Evolutionary conservation across 2,797 vertebrate genomes (phyloP), one percentile per base, ranked within the genome.

Genomic region (Coccyzus lansbergi): DNA sequence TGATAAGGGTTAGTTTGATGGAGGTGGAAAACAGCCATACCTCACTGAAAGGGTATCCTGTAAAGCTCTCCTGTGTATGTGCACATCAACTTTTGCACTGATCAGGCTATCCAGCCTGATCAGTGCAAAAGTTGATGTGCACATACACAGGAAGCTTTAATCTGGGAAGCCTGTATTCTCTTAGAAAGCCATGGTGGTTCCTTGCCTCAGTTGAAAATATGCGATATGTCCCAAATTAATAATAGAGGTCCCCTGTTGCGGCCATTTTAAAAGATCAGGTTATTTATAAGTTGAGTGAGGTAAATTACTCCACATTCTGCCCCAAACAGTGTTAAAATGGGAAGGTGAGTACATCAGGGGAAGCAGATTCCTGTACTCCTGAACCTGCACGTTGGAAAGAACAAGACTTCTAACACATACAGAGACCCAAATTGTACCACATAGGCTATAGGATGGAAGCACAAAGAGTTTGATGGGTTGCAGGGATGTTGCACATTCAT

Each of bases 401-500:
- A 49, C 4, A 33, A 72, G 7, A 10, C 49, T 18, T 51, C 31
- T 84, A 55, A 29, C 5, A 10, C 46, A 58, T 4, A 29, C 5
- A 52, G n/a, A 76, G 19, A 53, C 16, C 2, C 31, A 38, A 81
- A 52, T 48, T 85, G 16, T 51, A 68, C 26, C n/a, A 7, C 9
- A 33, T 7, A 55, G 5, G 19, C 55, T 58, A 10, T 3, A 48
- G 58, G n/a, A 62, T 58, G 68, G 44, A 92, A 7, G 18, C 40
- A 46, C 0, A 1, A 42, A 58, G 19, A 33, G 10, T n/a, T 71
- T 0, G 0, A 51, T 75, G 78, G 29, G 15, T 65, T 78, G 31
- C 34, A 42, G 53, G 33, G 51, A 44, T 84, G 31, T 74, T 1
- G 0, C n/a, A 53, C 3, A 2, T 72, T 90, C 79, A 16, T 38